Evolutionary conservation across 1,140 invertebrate genomes (phyloP), one percentile per base, ranked within the genome.

Genomic region (Pseudobourletiella spinata): DNA sequence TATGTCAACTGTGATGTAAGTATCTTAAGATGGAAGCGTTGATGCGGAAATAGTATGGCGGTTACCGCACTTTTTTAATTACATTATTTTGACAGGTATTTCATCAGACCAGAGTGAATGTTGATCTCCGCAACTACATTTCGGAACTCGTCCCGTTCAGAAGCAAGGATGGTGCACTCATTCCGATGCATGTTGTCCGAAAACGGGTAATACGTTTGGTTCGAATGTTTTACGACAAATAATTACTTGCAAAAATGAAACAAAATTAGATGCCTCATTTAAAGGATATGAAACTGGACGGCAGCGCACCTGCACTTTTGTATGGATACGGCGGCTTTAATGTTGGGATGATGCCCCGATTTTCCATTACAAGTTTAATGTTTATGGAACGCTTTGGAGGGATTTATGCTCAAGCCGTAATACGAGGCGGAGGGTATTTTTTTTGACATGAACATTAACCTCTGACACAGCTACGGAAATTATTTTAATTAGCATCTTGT

Each of bases 321-420:
- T 98, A 98, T 77, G 95, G 93, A 22, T 99, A 99, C 77, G 96
- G 95, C 44, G 95, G 95, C 0, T 99, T 98, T 74, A 95, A 95
- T 78, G 84, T 95, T 57, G 89, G 87, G 69, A 79, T 95, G 61
- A 84, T 86, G 71, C 95, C 96, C 14, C 82, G 80, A 22, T 92
- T 91, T 76, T 86, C 85, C 67, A 81, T 92, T 4, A 83, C 84
- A 3, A 78, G 87, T 61, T 75, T 96, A 22, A 81, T 95, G 61
- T 96, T 96, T 74, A 84, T 98, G 70, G 84, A 95, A 70, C 83
- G 94, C 74, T 86, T 97, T 61, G 81, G 86, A 74, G 93, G 93
- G 3, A 79, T 97, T 46, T 80, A 91, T 63, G 95, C 91, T 14
- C 79, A 95, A 64, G 86, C 96, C 18, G 98, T 98, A 79, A 86